These are phyloP conservation scores for Cryptocephalus primarius DNA, from an alignment of 2,888 invertebrate genomes.

Conservation along the genomic window DNA sequence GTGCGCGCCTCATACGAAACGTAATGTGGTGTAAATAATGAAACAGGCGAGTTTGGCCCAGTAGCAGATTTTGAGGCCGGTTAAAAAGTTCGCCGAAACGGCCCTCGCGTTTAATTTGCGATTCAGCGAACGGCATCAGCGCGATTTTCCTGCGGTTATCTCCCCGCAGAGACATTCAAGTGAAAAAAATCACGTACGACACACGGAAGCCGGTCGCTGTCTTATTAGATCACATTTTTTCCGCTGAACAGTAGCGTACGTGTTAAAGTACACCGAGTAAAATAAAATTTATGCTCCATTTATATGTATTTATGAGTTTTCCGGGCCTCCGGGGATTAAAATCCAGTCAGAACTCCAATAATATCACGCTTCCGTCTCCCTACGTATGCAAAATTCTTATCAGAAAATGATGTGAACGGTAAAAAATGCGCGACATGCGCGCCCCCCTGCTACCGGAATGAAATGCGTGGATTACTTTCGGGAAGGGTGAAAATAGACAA, in stretches of 20 bases:
- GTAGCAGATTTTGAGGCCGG: no score
- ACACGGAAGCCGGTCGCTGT: slow-evolving; percentile 1
- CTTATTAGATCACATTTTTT: slow-evolving; percentile 1
- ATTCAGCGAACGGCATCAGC: slow-evolving; percentile 1
- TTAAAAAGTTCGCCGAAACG: no score
- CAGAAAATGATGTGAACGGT: slow-evolving; percentile 28
- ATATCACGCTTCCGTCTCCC: slow-evolving; percentile 18
- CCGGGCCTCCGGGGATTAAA: slow-evolving; percentile 21
- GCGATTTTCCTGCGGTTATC: slow-evolving; percentile 1
- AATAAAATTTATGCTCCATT: slow-evolving; percentile 20
- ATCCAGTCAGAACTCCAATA: slow-evolving; percentile 21
- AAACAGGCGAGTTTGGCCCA: no score
- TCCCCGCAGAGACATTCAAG: neutral
- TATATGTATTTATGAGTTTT: slow-evolving; percentile 26
- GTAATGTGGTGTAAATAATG: no score
- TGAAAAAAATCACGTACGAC: neutral
- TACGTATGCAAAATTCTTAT: slow-evolving; percentile 25
- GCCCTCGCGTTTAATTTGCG: neutral
- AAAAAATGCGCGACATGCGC: slow-evolving; percentile 21
- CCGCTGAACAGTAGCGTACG: slow-evolving; percentile 10
- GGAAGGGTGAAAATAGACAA: slow-evolving; percentile 27
- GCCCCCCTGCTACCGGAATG: slow-evolving; percentile 21
- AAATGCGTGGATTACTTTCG: slow-evolving; percentile 27
- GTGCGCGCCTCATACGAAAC: no score
- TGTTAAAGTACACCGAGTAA: slow-evolving; percentile 14